Evolutionary conservation across 35 echinoderm and acorn worm genomes (phyloP), one percentile per base, ranked within the genome.

Genomic region (Diadema setosum): DNA sequence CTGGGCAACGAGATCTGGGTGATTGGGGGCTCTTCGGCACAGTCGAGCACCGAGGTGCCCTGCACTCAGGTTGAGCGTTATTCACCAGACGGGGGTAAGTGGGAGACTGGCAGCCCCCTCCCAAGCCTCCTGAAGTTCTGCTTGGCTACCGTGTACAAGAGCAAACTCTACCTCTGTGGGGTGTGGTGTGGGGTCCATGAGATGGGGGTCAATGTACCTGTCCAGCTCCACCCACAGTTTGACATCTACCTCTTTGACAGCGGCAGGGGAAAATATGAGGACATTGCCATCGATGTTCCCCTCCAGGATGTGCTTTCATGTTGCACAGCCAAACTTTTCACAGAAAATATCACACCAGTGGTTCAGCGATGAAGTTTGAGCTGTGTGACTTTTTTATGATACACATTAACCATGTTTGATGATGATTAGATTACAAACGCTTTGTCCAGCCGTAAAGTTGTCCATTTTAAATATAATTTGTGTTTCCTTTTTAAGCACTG

Each of bases 151-250:
- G 80, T 76, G 18, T 93, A 93, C 31, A 37, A 75, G 39, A 27
- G 36, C 20, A 82, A 82, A 42, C 36, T 93, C 2, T 93, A 93
- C 52, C 73, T 93, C n/a, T 93, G 91, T 87, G 91, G 84, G 7
- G 75, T 93, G 74, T 87, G 91, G 83, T 67, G 90, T 80, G 90
- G 90, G 3, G 83, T 91, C 1, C 90, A 91, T 87, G 91, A 87
- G 60, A 59, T 93, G 57, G 84, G 91, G 20, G 42, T 93, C 6
- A 87, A 59, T 5, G 84, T 93, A 15, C 83, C 85, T 1, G 65
- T 87, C 20, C 58, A 81, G 36, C 91, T 93, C 42, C 87, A 87
- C 55, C 78, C 84, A 15, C 91, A 87, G 41, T 93, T 67, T 83
- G 85, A 87, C 82, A 41, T 93, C 73, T 93, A 87, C 63, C 74